Percentiles rank a stretch among this genome's conserved stretches.
These are phyloP conservation scores for Helarctos malayanus DNA, from an alignment of 2,797 vertebrate genomes.

Conservation along the genomic window DNA sequence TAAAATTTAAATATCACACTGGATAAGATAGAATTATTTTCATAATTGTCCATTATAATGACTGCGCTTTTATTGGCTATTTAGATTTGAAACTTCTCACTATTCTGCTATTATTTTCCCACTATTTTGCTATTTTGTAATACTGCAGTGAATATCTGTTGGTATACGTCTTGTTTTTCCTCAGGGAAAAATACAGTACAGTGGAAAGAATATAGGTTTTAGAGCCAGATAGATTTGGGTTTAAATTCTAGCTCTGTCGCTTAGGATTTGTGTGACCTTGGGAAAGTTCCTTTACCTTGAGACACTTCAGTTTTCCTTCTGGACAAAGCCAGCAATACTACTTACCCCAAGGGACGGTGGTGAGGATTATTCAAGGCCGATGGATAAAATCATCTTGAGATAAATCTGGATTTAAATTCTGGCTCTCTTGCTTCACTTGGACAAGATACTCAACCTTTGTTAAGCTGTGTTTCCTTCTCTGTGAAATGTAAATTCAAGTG, in stretches of 20 bases:
- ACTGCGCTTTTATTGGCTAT: neutral
- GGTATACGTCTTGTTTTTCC: neutral
- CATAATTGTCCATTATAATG: neutral
- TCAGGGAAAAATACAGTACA: neutral
- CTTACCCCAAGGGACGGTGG: neutral
- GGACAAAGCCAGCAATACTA: neutral
- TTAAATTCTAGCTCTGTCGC: slow-evolving; percentile 34
- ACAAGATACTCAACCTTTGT: neutral
- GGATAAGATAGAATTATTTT: neutral
- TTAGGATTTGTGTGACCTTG: neutral
- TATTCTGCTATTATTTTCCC: neutral
- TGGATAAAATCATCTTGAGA: slow-evolving; percentile 42
- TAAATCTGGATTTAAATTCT: slow-evolving; percentile 20
- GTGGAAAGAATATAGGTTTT: slow-evolving; percentile 29
- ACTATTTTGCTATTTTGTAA: neutral
- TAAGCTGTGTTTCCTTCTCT: slow-evolving; percentile 16
- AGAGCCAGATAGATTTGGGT: neutral
- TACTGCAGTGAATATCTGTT: neutral
- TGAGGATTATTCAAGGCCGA: neutral
- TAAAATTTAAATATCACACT: neutral
- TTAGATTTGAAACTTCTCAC: neutral
- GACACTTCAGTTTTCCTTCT: neutral
- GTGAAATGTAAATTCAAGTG: slow-evolving; percentile 53
- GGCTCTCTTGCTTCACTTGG: neutral
- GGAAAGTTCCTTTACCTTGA: neutral